These are phyloP conservation scores for Heterohyrax brucei DNA, from an alignment of 2,797 vertebrate genomes.

Conservation along the genomic window DNA sequence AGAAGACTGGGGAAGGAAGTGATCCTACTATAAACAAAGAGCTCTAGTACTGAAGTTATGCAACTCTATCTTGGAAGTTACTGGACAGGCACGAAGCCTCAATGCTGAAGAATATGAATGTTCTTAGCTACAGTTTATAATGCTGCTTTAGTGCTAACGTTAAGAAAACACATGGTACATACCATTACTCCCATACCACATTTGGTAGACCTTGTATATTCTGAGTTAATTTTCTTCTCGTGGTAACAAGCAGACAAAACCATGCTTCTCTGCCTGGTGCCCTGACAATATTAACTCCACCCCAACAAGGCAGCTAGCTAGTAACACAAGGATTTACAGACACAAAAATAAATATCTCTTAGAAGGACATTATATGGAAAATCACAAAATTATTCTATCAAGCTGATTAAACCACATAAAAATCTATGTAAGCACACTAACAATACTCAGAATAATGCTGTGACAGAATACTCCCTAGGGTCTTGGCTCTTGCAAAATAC, in stretches of 20 bases:
- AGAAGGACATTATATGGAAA: slow-evolving; percentile 64
- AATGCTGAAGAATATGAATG: slow-evolving; percentile 25
- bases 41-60: slow-evolving; percentile 48
- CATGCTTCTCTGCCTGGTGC: slow-evolving; percentile 28
- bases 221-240: slow-evolving; percentile 46
- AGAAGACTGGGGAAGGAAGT: slow-evolving; percentile 35
- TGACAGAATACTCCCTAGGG: slow-evolving; percentile 51
- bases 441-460: slow-evolving; percentile 67
- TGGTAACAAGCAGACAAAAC: slow-evolving; percentile 70
- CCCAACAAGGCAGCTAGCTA: slow-evolving; percentile 61
- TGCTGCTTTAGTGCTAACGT: slow-evolving; percentile 8
- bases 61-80: slow-evolving; percentile 58
- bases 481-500: slow-evolving; percentile 60
- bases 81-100: slow-evolving; percentile 34
- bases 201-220: background rate
- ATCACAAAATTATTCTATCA: slow-evolving; percentile 55
- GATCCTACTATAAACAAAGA: slow-evolving; percentile 45
- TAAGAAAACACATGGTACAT: slow-evolving; percentile 40
- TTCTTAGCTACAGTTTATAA: slow-evolving; percentile 35
- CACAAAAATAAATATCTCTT: slow-evolving; percentile 58
- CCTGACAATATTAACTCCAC: slow-evolving; percentile 57
- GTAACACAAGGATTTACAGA: slow-evolving; percentile 75
- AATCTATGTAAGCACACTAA: slow-evolving; percentile 59
- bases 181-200: slow-evolving; percentile 57
- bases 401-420: slow-evolving; percentile 63